Conservation (phyloP, 2,797 vertebrate species). For the Enteromius trimaculatus region DNA sequence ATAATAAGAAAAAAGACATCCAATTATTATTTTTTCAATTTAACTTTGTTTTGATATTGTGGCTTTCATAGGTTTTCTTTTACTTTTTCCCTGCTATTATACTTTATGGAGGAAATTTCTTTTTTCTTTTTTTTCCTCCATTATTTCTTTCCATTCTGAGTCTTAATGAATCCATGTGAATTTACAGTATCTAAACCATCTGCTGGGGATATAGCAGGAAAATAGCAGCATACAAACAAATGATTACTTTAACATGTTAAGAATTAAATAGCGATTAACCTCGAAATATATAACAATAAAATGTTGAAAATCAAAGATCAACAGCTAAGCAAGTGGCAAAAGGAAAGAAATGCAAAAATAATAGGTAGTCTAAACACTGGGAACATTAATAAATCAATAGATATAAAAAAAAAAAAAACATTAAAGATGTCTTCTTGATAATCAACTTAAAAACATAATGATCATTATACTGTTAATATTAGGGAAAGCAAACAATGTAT, state of each 20-base stretch:
- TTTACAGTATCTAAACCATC: background rate
- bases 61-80: background rate
- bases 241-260: background rate
- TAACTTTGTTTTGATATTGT: constrained; percentile 5
- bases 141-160: background rate
- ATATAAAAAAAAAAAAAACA: too few species aligned
- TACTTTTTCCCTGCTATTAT: background rate
- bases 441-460: background rate
- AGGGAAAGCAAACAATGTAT: constrained; percentile 8
- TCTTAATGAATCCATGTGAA: background rate
- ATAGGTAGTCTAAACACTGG: background rate
- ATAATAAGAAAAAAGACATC: background rate
- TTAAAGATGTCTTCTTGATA: constrained; percentile 3
- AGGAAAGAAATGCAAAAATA: background rate
- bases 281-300: background rate
- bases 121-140: too few species aligned
- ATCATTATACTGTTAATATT: background rate
- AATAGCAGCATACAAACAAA: constrained; percentile 24
- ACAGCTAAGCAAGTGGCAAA: background rate
- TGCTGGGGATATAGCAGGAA: background rate
- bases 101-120: background rate
- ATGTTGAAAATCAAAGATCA: background rate
- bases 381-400: background rate
- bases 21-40: background rate
- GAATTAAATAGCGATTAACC: background rate